These are phyloP conservation scores for Junonia oenone DNA, from an alignment of 2,888 invertebrate species.

Conservation along the genomic window DNA sequence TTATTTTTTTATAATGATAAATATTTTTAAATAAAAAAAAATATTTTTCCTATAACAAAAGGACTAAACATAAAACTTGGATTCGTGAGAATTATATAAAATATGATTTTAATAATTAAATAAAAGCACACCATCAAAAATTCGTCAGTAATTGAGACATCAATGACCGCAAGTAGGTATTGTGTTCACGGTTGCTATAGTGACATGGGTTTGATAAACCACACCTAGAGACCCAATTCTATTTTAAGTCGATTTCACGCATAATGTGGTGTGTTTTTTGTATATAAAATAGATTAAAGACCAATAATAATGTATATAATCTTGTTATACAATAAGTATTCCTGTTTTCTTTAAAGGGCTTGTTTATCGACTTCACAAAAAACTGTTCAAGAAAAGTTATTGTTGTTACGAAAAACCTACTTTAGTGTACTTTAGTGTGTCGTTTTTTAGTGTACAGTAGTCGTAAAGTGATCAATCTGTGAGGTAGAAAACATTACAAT, in stretches of 20 bases:
- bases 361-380: too few species aligned
- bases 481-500: background rate
- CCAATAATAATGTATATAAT: background rate
- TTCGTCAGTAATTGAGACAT: constrained; percentile 62
- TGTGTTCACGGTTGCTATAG: constrained; percentile 63
- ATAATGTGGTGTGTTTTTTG: background rate
- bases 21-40: too few species aligned
- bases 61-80: too few species aligned
- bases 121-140: constrained; percentile 38
- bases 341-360: too few species aligned
- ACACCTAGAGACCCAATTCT: constrained; percentile 53
- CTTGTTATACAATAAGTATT: too few species aligned
- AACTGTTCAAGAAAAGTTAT: too few species aligned
- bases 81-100: background rate
- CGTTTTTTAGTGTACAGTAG: background rate
- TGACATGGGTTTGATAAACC: constrained; percentile 55
- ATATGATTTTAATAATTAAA: background rate
- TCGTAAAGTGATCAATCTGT: background rate
- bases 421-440: background rate
- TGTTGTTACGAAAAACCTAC: too few species aligned
- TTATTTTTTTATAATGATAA: too few species aligned
- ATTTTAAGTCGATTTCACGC: constrained; percentile 26
- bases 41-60: too few species aligned
- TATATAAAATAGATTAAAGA: background rate
- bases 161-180: constrained; percentile 43